Evolutionary conservation across 53 echinoderm and acorn worm genomes (phyloP).

Genomic region (Mesocentrotus franciscanus): DNA sequence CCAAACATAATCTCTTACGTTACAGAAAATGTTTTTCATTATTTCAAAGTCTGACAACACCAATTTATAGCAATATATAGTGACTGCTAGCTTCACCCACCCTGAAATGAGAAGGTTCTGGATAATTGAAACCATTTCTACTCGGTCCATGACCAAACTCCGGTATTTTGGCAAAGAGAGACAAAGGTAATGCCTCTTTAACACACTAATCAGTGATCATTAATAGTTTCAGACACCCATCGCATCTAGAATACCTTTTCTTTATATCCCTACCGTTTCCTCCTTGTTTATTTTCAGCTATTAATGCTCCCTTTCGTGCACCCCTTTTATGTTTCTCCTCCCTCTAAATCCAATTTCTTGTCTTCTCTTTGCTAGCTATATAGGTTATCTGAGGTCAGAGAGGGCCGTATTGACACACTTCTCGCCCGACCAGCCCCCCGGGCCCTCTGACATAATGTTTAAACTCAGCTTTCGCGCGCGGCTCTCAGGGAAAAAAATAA

Average conservation of each 20-base stretch:
- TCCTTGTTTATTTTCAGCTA: background rate
- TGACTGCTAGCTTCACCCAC: too few species aligned
- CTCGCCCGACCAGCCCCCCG: slow-evolving; percentile 19
- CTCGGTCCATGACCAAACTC: background rate
- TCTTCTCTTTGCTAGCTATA: background rate
- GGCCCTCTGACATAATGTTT: slow-evolving; percentile 51
- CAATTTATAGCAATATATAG: too few species aligned
- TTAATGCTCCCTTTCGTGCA: background rate
- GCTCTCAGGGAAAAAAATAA: slow-evolving; percentile 1
- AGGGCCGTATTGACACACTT: slow-evolving; percentile 54
- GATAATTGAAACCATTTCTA: too few species aligned
- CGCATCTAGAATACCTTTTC: background rate
- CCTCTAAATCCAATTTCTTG: background rate
- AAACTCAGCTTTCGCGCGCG: slow-evolving; percentile 4
- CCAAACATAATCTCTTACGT: too few species aligned
- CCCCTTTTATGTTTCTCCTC: background rate
- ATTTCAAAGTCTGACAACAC: too few species aligned
- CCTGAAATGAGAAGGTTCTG: too few species aligned
- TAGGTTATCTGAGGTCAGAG: slow-evolving; percentile 56
- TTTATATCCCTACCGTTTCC: background rate
- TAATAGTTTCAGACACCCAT: background rate
- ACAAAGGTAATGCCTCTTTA: background rate
- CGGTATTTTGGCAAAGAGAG: background rate
- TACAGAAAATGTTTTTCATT: too few species aligned
- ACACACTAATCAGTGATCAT: background rate